Evolutionary conservation across 2,888 invertebrate species (phyloP).

Genomic region (Eumerus sabulonum): DNA sequence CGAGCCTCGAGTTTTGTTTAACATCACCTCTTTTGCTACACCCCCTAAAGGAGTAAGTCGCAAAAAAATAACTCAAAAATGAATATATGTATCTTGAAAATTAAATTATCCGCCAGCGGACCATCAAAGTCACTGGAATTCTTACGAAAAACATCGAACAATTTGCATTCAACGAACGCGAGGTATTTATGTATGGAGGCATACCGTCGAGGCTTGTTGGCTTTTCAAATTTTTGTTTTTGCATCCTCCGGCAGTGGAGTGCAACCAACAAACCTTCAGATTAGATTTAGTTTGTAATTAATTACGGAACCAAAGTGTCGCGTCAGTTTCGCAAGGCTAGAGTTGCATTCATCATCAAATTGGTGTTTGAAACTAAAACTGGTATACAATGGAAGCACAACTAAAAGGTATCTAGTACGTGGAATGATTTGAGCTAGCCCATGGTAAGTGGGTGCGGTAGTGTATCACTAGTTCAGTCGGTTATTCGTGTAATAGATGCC

Average conservation of each 20-base stretch:
- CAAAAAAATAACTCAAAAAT: too few relatives aligned
- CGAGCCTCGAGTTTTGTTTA: too few relatives aligned
- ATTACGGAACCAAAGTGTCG: slow-evolving; percentile 14
- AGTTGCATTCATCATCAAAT: too few relatives aligned
- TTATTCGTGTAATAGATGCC: neutral
- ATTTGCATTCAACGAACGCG: too few relatives aligned
- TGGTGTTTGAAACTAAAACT: slow-evolving; percentile 35
- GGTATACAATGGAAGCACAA: slow-evolving; percentile 9
- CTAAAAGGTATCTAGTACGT: slow-evolving; percentile 15
- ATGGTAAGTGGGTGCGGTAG: slow-evolving; percentile 26
- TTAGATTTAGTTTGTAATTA: slow-evolving; percentile 53
- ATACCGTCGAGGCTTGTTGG: too few relatives aligned
- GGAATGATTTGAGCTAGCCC: slow-evolving; percentile 16
- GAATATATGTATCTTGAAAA: neutral
- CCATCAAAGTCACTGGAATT: too few relatives aligned
- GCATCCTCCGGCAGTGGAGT: slow-evolving; percentile 46
- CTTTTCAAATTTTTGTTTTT: slow-evolving; percentile 1
- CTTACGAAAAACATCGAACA: too few relatives aligned
- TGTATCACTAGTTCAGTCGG: neutral
- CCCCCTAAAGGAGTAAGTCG: too few relatives aligned
- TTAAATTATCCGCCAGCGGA: too few relatives aligned
- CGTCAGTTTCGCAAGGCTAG: too few relatives aligned
- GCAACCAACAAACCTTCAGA: slow-evolving; percentile 35
- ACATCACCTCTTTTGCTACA: too few relatives aligned
- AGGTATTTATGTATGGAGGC: too few relatives aligned